Conservation (phyloP, 1,140 invertebrate genomes). For the Trachymyrmex septentrionalis region DNA sequence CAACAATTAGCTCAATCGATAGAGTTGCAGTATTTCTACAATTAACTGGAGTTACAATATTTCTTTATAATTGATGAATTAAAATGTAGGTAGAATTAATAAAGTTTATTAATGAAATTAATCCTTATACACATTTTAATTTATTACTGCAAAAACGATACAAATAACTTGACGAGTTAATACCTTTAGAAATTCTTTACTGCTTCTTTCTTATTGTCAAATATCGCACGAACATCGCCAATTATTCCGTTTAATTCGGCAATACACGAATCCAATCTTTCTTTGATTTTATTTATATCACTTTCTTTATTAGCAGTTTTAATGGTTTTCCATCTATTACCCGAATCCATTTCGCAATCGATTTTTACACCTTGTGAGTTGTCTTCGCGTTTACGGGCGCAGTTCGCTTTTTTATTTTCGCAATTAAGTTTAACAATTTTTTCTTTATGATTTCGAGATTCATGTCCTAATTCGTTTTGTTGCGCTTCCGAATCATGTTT, state of each 20-base stretch:
- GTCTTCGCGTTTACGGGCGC: neutral
- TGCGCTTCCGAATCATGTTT: neutral
- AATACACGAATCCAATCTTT: slow-evolving; percentile 68
- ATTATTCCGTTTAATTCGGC: slow-evolving; percentile 73
- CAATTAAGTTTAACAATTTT: neutral
- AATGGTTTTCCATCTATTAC: neutral
- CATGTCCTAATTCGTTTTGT: neutral
- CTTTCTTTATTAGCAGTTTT: neutral
- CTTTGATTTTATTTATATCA: slow-evolving; percentile 40
- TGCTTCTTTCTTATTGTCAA: neutral
- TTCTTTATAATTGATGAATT: neutral
- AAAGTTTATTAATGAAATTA: neutral
- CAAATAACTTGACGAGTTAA: neutral
- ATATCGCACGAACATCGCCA: slow-evolving; percentile 58
- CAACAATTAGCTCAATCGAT: too few relatives aligned
- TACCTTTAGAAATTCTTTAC: neutral
- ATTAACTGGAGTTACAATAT: too few relatives aligned
- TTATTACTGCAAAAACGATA: neutral
- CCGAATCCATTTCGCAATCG: neutral
- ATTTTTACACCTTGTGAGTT: neutral
- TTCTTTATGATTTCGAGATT: neutral
- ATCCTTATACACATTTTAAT: neutral
- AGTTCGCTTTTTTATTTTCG: neutral
- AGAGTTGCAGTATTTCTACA: too few relatives aligned
- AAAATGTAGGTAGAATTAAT: neutral